A percentile compares a stretch with the other conserved stretches of the same genome.
phyloP scores from a whole-genome alignment of 2,113 vertebrate genomes.

The Podilymbus podiceps region DNA sequence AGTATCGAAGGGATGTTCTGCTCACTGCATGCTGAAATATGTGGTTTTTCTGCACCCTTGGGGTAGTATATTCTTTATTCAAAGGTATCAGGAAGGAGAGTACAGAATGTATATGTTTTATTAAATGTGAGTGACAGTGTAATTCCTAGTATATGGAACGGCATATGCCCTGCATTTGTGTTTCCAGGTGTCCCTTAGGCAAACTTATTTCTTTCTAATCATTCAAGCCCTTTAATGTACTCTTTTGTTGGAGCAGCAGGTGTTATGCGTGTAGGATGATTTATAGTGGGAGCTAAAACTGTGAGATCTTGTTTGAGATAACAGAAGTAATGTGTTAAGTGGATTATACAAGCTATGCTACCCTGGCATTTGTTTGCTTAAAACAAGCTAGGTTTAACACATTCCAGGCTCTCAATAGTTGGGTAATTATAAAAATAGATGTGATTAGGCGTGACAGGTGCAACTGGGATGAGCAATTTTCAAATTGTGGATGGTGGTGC shows the following conservation, averaged over 20 bases:
- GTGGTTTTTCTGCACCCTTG: neutral
- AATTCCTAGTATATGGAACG: neutral
- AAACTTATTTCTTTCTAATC: conserved; percentile 3
- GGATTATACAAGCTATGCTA: neutral
- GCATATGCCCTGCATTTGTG: neutral
- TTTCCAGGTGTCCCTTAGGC: neutral
- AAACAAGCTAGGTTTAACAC: neutral
- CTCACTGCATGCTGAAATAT: neutral
- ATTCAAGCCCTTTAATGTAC: neutral
- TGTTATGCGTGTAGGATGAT: neutral
- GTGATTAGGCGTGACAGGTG: neutral
- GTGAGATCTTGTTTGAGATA: conserved; percentile 1
- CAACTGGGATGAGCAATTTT: neutral
- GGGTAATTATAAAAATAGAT: neutral
- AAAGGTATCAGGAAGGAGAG: neutral
- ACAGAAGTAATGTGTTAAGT: neutral
- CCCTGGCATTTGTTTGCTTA: neutral
- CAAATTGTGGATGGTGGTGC: neutral
- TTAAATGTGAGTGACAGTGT: neutral
- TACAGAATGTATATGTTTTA: neutral
- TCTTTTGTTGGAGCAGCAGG: neutral
- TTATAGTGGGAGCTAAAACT: neutral
- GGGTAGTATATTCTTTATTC: neutral
- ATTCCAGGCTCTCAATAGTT: neutral
- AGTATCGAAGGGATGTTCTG: neutral